Conservation (phyloP, 2,113 vertebrate genomes). For the Potamarius usumacintae region DNA sequence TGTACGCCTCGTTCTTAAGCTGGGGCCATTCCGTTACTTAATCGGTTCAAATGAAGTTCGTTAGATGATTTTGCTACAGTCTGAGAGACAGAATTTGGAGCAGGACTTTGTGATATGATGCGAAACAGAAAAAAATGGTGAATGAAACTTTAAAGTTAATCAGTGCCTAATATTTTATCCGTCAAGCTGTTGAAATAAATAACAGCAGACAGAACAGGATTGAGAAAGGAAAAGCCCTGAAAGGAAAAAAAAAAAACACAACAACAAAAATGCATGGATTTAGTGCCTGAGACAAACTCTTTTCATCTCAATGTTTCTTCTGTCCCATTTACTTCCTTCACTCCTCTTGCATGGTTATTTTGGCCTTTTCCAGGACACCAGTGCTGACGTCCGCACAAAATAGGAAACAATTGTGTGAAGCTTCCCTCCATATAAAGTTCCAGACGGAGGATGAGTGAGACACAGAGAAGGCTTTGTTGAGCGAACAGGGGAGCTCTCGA, state of each 20-base stretch:
- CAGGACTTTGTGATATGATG: not conserved
- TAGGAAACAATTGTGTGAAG: conserved; percentile 23
- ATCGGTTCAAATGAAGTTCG: not conserved
- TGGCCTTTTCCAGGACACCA: conserved; percentile 8
- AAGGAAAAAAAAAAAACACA: not conserved
- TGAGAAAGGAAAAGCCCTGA: not conserved
- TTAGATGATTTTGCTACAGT: not conserved
- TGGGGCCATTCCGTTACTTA: not conserved
- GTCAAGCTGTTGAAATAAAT: not conserved
- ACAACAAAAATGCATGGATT: not conserved
- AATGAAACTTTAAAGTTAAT: not conserved
- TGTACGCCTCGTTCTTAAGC: not conserved
- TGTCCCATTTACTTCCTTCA: not conserved
- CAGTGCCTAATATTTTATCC: not conserved
- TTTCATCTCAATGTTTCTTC: not conserved
- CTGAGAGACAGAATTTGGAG: not conserved
- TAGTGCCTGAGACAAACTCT: conserved; percentile 10
- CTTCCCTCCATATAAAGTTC: not conserved
- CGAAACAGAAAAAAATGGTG: not conserved
- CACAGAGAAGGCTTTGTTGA: conserved; percentile 46
- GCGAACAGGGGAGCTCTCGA: conserved; percentile 22
- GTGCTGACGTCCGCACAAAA: conserved; percentile 7
- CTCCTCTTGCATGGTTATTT: not conserved
- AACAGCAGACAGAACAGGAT: conserved; percentile 1
- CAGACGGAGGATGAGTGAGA: conserved; percentile 2